phyloP scores from a whole-genome alignment of 2,888 invertebrate species.

The Penaeus monodon region DNA sequence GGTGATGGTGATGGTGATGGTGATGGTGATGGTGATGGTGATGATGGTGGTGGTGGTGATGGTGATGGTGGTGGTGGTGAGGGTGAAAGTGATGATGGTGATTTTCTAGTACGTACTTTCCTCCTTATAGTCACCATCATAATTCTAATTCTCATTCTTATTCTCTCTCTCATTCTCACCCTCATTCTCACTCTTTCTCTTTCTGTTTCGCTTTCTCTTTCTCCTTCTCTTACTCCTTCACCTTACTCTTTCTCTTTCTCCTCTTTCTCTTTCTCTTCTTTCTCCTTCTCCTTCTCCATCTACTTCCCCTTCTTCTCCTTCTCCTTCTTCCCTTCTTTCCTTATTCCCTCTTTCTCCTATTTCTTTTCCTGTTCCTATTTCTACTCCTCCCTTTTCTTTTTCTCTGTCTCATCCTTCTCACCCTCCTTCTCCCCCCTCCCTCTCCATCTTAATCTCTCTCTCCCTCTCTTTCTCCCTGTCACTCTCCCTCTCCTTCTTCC shows the following conservation, averaged over 20 bases:
- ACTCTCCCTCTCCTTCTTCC: neutral
- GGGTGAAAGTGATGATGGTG: too few species aligned
- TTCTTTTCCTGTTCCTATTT: too few species aligned
- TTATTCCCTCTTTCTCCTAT: neutral
- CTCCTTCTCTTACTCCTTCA: neutral
- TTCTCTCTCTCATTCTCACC: neutral
- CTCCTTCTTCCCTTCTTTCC: neutral
- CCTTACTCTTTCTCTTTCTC: neutral
- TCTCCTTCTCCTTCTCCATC: neutral
- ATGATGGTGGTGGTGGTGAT: too few species aligned
- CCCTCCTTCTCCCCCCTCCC: neutral
- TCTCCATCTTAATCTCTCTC: neutral
- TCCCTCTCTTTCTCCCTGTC: neutral
- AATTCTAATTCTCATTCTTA: neutral
- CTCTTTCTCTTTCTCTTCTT: conserved; percentile 11
- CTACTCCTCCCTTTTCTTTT: neutral
- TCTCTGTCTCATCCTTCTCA: neutral
- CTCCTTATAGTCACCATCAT: too few species aligned
- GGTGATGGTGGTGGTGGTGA: too few species aligned
- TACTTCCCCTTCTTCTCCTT: neutral
- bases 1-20: too few species aligned
- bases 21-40: too few species aligned
- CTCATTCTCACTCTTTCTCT: neutral
- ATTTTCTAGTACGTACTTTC: too few species aligned
- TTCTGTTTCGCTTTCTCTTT: neutral